Conservation (phyloP, 2,888 invertebrate genomes). For the Ligdia adustata region DNA sequence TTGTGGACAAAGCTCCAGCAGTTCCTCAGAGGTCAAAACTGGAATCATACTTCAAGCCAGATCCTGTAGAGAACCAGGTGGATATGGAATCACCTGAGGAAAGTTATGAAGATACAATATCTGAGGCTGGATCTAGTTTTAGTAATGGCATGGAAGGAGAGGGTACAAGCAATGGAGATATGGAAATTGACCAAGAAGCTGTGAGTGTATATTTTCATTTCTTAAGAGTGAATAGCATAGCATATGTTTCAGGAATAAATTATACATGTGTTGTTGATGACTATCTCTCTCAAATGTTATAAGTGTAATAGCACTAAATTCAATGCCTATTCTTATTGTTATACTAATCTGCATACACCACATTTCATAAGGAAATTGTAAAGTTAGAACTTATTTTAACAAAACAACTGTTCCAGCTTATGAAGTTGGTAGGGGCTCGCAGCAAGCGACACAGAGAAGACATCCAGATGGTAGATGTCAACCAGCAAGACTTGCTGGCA, state of each 20-base stretch:
- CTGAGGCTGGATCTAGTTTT: slow-evolving; percentile 41
- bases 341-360: too few species aligned
- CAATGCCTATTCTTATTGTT: too few species aligned
- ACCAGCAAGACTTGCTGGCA: slow-evolving; percentile 91
- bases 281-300: too few species aligned
- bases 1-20: slow-evolving; percentile 19
- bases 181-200: slow-evolving; percentile 71
- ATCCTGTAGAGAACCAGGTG: slow-evolving; percentile 39
- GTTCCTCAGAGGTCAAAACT: slow-evolving; percentile 50
- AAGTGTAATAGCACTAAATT: too few species aligned
- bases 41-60: slow-evolving; percentile 69
- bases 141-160: slow-evolving; percentile 39
- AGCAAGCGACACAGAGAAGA: slow-evolving; percentile 86
- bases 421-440: slow-evolving; percentile 87
- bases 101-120: slow-evolving; percentile 29
- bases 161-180: slow-evolving; percentile 39
- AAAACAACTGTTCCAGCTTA: slow-evolving; percentile 80
- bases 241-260: too few species aligned
- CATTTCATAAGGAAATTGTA: too few species aligned
- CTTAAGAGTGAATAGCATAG: too few species aligned
- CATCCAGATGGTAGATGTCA: slow-evolving; percentile 92
- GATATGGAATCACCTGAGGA: slow-evolving; percentile 35
- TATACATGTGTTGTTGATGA: too few species aligned
- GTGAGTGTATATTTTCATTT: too few species aligned
- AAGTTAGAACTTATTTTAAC: too few species aligned